These are phyloP conservation scores for Prostheceraeus crozeri DNA, from an alignment of 2,888 invertebrate species.

Conservation along the genomic window DNA sequence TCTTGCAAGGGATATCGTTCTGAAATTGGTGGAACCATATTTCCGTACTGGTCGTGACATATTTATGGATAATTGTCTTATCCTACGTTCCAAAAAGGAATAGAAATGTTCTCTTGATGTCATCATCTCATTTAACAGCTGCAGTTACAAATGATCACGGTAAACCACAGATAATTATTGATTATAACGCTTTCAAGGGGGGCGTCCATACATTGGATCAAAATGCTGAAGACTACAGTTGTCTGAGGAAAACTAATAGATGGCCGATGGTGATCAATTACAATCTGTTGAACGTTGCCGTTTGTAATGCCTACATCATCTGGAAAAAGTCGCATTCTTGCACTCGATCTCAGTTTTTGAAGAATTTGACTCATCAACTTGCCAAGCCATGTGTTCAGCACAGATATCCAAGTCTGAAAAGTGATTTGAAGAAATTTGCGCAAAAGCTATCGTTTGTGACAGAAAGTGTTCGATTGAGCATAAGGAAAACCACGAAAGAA, in stretches of 20 bases:
- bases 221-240: no score
- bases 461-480: no score
- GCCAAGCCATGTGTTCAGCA: conserved; percentile 15
- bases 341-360: conserved; percentile 1
- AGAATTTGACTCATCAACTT: neutral
- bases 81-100: conserved; percentile 13
- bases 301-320: conserved; percentile 15
- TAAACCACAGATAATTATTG: no score
- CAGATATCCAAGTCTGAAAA: no score
- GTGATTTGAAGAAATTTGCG: no score
- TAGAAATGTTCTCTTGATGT: conserved; percentile 22
- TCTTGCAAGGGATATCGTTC: no score
- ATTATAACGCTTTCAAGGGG: no score
- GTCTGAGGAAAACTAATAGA: conserved; percentile 7
- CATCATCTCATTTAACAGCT: conserved; percentile 21
- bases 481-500: no score
- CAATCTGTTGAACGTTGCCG: conserved; percentile 22
- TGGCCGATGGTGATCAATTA: conserved; percentile 28
- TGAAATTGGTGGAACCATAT: conserved; percentile 10
- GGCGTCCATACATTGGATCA: no score
- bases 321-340: neutral
- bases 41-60: conserved; percentile 15
- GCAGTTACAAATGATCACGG: no score
- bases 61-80: conserved; percentile 6
- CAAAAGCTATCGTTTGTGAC: no score